Evolutionary conservation across 2,113 vertebrate genomes (phyloP), one percentile per base, ranked within the genome.

Genomic region (Triplophysa rosa): DNA sequence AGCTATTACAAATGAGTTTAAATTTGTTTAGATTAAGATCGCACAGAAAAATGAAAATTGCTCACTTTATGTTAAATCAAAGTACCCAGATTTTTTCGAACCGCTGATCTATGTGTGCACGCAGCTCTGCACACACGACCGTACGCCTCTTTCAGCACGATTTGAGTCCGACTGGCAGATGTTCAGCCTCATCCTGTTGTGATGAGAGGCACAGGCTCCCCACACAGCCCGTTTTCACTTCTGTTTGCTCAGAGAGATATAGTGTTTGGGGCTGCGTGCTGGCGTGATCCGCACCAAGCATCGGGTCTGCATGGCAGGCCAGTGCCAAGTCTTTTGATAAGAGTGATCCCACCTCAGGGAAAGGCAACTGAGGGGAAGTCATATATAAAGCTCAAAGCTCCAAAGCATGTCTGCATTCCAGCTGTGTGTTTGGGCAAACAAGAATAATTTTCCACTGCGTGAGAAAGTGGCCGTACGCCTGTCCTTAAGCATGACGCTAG

Each of bases 341-440:
- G 85, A 83, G 67, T 70, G 79, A 78, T 86, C 83, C 79, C 58
- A 66, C 79, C 73, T 71, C 66, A 49, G 80, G 78, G 83, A 79
- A 83, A 86, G 80, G 49, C 67, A 83, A 77, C 67, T 80, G 79
- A 83, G 78, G 58, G 64, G 83, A 85, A 83, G 83, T 85, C 83
- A 87, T 87, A 84, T 87, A 87, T 88, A 86, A 65, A 78, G 83
- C 87, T 85, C 80, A 84, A 82, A 84, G 67, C 73, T 68, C 68
- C 69, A 69, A 77, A 82, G 75, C 69, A 78, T 75, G 76, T 83
- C 80, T 82, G 79, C 63, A 85, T 82, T 82, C 84, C 65, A 67
- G 78, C 78, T 86, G 23, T 70, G 78, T 66, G 72, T 63, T n/a
- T 70, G 68, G 45, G 69, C 70, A 77, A 67, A 78, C 67, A 80